Conservation (phyloP, 2,797 vertebrate genomes). For the Botia almorhae region DNA sequence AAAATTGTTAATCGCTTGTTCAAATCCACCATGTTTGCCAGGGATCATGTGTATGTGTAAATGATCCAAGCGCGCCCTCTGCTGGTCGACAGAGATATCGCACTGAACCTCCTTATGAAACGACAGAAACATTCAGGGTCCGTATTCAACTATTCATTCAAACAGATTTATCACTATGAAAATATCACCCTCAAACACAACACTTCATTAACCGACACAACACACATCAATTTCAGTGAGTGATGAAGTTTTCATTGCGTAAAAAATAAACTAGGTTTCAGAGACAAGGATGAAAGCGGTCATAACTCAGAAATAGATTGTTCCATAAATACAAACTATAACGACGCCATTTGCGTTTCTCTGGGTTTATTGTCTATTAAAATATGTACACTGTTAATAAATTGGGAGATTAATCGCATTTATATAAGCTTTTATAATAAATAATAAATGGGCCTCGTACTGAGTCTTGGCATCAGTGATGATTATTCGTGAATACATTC, state of each 20-base stretch:
- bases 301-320: conserved; percentile 70
- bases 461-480: conserved; percentile 61
- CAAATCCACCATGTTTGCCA: not conserved
- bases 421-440: conserved; percentile 58
- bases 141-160: conserved; percentile 11
- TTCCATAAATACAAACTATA: conserved; percentile 67
- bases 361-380: conserved; percentile 68
- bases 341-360: conserved; percentile 66
- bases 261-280: conserved; percentile 21
- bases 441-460: conserved; percentile 38
- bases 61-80: conserved; percentile 57
- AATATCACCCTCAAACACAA: conserved; percentile 21
- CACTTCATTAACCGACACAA: conserved; percentile 31
- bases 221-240: conserved; percentile 27
- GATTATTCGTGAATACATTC: conserved; percentile 46
- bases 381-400: conserved; percentile 60
- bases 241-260: conserved; percentile 2
- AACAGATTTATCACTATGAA: conserved; percentile 28
- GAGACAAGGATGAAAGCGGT: conserved; percentile 63
- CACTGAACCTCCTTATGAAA: not conserved
- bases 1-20: not conserved
- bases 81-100: conserved; percentile 45
- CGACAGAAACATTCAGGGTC: not conserved
- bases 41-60: not conserved
- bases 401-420: conserved; percentile 67